Evolutionary conservation across 1,140 invertebrate genomes (phyloP).

Genomic region (silkworm (Bombyx mori)): DNA sequence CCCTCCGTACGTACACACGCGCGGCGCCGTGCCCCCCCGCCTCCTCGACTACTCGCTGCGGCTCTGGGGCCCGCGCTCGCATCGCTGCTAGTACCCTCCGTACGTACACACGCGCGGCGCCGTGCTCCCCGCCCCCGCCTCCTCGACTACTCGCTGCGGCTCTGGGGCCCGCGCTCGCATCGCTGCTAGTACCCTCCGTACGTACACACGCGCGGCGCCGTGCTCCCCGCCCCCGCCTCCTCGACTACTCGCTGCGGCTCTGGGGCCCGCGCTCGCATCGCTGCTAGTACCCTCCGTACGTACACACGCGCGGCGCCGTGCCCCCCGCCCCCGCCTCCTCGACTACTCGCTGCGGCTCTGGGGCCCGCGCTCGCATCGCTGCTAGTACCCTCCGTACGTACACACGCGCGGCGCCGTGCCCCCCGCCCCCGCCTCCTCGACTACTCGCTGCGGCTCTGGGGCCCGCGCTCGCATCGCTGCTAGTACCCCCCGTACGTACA

Average conservation of each 20-base stretch:
- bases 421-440: conserved; percentile 68
- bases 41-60: conserved; percentile 95
- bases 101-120: too few species aligned
- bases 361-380: conserved; percentile 76
- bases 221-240: conserved; percentile 74
- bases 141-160: conserved; percentile 90
- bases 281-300: not conserved
- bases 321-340: too few species aligned
- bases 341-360: conserved; percentile 96
- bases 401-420: too few species aligned
- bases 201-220: conserved; percentile 2
- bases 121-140: conserved; percentile 2
- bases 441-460: conserved; percentile 96
- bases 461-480: conserved; percentile 69
- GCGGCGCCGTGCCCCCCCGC: not conserved
- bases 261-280: conserved; percentile 1
- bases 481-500: conserved; percentile 10
- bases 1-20: not conserved
- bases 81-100: conserved; percentile 17
- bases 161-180: conserved; percentile 85
- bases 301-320: too few species aligned
- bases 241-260: not conserved
- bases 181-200: conserved; percentile 15
- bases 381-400: conserved; percentile 11
- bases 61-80: conserved; percentile 87